Evolutionary conservation across 2,113 vertebrate species (phyloP), one percentile per base, ranked within the genome.

Genomic region (Cyphomyrus discorhynchus): DNA sequence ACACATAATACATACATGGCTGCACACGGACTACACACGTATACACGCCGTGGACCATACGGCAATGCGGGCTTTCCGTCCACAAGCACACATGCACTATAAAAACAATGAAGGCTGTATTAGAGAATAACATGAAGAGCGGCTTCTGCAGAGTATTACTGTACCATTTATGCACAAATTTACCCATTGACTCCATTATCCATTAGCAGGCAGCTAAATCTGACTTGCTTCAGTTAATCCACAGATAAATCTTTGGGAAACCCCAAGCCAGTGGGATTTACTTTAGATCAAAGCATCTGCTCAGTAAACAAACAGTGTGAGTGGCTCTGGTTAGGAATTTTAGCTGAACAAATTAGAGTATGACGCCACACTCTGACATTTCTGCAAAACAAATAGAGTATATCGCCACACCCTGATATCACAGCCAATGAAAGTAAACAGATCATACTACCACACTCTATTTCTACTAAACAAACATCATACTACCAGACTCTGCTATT

Each of bases 1-100:
- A 90, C 91, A 74, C 87, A 90, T 52, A 70, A 90, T 91, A 91
- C 91, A 86, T 89, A 90, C 88, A 56, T 50, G 91, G 89, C 62
- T 58, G 89, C 27, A 62, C 92, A 91, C 93, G 90, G 92, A 56
- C 53, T 6, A 45, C 5, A 9, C 17, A 31, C 42, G 87, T 27
- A 88, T 52, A 31, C 15, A 39, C 66, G 49, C 24, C 46, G 1
- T 27, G 83, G 42, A 52, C 85, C 15, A 83, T 27, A 35, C 82
- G 35, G 62, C 27, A 82, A 5, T 46, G 62, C 49, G 53, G 19
- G 24, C 31, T 77, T 52, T 45, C 39, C 85, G 56, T 90, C 93
- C 91, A 90, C 52, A 45, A 19, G 19, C 47, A 88, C 27, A 39
- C 58, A 77, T 82, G 35, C 47, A 53, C 35, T 13, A 1, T 27